phyloP scores from a whole-genome alignment of 2,797 vertebrate genomes.

The Diglossa cyanea region DNA sequence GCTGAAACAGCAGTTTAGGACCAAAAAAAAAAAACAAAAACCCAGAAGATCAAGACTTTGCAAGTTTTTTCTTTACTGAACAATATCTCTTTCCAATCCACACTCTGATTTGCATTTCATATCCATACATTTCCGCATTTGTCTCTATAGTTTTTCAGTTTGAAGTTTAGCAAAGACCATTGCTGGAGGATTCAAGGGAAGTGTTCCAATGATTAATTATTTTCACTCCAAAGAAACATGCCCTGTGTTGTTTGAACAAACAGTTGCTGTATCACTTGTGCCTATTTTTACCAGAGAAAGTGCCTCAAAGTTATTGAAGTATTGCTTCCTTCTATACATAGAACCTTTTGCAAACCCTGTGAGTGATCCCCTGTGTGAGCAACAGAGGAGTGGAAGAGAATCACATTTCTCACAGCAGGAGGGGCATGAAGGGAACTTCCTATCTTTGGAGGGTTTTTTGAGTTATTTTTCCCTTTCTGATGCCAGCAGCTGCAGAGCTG shows the following conservation, averaged over 20 bases:
- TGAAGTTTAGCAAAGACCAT: not conserved
- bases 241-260: not conserved
- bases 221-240: not conserved
- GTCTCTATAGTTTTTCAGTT: not conserved
- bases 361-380: not conserved
- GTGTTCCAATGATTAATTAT: not conserved
- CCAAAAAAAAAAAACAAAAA: not conserved
- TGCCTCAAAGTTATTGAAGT: fast-evolving
- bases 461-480: not conserved
- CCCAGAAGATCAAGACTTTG: not conserved
- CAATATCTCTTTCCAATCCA: not conserved
- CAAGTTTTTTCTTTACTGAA: not conserved
- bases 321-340: not conserved
- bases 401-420: not conserved
- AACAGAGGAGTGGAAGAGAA: not conserved
- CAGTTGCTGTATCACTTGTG: not conserved
- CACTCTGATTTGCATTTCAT: not conserved
- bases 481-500: not conserved
- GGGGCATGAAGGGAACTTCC: not conserved
- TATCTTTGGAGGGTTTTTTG: not conserved
- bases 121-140: not conserved
- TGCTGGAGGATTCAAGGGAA: not conserved
- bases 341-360: not conserved
- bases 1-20: not conserved
- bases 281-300: not conserved